A percentile compares a stretch with the other conserved stretches of the same genome.
Conservation (phyloP, 2,113 vertebrate species). For the Isichthys henryi region DNA sequence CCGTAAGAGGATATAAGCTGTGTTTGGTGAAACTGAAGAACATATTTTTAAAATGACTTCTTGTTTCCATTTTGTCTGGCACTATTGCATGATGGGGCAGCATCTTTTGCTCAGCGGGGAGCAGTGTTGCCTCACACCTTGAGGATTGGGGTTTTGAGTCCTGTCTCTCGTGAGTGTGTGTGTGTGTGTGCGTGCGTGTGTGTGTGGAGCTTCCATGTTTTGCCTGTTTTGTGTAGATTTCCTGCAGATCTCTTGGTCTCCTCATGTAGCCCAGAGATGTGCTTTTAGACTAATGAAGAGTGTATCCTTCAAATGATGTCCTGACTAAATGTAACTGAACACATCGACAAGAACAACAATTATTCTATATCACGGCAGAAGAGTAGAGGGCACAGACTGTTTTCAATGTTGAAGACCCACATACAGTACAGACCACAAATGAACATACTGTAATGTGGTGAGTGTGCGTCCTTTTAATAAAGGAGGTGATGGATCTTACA, state of each 20-base stretch:
- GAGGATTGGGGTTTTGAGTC: not conserved
- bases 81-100: not conserved
- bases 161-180: not conserved
- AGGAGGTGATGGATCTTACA: not conserved
- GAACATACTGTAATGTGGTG: not conserved
- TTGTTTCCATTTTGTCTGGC: not conserved
- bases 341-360: not conserved
- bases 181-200: not conserved
- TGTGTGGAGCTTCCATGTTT: not conserved
- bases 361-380: not conserved
- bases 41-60: not conserved
- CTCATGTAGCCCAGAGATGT: not conserved
- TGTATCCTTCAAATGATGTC: not conserved
- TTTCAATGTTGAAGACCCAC: not conserved
- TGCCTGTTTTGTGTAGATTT: not conserved
- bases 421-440: not conserved
- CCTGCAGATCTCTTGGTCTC: not conserved
- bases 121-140: not conserved
- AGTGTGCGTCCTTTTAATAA: not conserved
- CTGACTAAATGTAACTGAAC: not conserved
- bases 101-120: not conserved
- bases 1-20: not conserved
- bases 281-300: not conserved
- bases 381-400: not conserved
- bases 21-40: not conserved